Conservation (phyloP, 2,888 invertebrate genomes). For the Calliopum simillimum region DNA sequence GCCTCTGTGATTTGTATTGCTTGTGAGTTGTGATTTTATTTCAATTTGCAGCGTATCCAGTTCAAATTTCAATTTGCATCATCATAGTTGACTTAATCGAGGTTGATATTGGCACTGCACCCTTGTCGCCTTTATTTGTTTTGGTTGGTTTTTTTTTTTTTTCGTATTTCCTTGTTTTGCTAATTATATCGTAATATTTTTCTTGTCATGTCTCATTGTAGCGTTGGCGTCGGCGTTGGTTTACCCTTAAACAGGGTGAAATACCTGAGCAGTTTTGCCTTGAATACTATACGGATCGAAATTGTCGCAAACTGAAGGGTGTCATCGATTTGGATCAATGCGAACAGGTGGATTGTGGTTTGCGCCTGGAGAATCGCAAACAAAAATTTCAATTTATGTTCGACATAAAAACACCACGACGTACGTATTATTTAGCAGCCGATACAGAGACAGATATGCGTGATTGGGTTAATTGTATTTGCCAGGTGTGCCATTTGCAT, state of each 20-base stretch:
- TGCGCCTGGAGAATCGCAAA: conserved; percentile 84
- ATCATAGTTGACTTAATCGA: background rate
- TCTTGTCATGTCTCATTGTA: conserved; percentile 64
- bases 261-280: conserved; percentile 93
- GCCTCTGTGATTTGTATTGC: too few relatives aligned
- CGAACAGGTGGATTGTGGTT: conserved; percentile 91
- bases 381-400: conserved; percentile 88
- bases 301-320: conserved; percentile 87
- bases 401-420: conserved; percentile 87
- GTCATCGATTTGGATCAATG: conserved; percentile 95
- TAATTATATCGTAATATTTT: conserved; percentile 36
- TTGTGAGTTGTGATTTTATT: too few relatives aligned
- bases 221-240: conserved; percentile 97
- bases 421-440: conserved; percentile 93
- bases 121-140: background rate
- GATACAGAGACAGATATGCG: conserved; percentile 94
- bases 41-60: background rate
- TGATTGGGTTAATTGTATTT: conserved; percentile 94
- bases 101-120: too few relatives aligned
- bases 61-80: conserved; percentile 19
- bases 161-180: conserved; percentile 33
- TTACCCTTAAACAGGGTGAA: conserved; percentile 91
- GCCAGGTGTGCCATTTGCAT: conserved; percentile 89
- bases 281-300: conserved; percentile 92
- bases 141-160: background rate